These are phyloP conservation scores for Punctoribates punctum DNA, from an alignment of 2,888 invertebrate species.

Conservation along the genomic window DNA sequence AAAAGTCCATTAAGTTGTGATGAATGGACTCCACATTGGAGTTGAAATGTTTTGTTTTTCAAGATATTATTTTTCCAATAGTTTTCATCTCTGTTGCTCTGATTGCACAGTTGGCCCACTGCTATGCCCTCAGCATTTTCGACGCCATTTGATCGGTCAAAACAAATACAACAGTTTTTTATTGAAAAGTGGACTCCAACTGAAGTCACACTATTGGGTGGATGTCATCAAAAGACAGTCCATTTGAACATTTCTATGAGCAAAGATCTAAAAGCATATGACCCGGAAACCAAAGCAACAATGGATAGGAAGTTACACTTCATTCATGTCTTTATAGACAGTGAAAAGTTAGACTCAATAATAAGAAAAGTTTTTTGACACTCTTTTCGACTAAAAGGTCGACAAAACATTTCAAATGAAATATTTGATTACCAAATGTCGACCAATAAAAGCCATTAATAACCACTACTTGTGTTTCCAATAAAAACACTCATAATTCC, in stretches of 20 bases:
- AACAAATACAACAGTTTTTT: conserved; percentile 13
- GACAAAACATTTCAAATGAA: neutral
- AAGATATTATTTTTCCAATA: neutral
- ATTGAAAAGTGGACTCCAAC: conserved; percentile 5
- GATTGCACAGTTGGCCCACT: neutral
- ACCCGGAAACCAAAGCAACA: conserved; percentile 32
- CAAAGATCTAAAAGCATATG: conserved; percentile 22
- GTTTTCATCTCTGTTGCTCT: neutral
- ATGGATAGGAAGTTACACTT: conserved; percentile 32
- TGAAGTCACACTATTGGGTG: neutral
- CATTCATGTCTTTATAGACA: neutral
- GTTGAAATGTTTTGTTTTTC: neutral
- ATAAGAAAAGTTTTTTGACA: conserved; percentile 5
- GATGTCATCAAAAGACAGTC: neutral
- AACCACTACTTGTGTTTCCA: conserved; percentile 13
- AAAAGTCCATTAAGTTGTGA: neutral
- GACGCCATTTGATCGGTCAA: neutral
- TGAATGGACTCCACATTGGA: neutral
- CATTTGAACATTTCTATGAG: neutral
- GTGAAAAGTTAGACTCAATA: neutral
- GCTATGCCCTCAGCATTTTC: conserved; percentile 2
- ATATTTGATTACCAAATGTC: conserved; percentile 16
- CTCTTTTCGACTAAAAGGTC: too few species aligned
- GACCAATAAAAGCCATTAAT: neutral
- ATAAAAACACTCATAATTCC: neutral